Evolutionary conservation across 2,797 vertebrate genomes (phyloP).

Genomic region (Sphenodon punctatus): DNA sequence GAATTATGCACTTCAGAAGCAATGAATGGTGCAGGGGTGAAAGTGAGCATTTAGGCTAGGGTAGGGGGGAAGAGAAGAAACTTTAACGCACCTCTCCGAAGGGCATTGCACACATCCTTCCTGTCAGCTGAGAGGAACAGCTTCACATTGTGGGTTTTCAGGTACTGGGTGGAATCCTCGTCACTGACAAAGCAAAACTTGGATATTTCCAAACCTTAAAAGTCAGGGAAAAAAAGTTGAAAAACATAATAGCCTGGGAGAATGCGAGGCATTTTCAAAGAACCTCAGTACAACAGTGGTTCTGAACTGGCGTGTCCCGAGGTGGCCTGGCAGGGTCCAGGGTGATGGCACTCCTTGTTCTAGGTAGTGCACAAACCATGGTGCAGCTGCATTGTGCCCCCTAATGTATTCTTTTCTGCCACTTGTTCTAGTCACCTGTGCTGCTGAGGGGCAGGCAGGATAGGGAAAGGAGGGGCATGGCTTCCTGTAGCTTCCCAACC

Average conservation of each 20-base stretch:
- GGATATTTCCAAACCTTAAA: constrained; percentile 74
- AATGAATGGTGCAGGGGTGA: background rate
- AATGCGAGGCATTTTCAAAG: background rate
- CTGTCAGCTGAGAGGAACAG: constrained; percentile 76
- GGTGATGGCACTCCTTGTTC: too few relatives aligned
- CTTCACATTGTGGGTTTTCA: constrained; percentile 68
- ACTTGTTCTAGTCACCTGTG: too few relatives aligned
- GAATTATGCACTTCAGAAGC: background rate
- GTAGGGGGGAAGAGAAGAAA: background rate
- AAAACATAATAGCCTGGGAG: background rate
- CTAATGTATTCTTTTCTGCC: too few relatives aligned
- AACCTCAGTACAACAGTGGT: too few relatives aligned
- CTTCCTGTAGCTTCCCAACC: too few relatives aligned
- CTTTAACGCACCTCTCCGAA: constrained; percentile 67
- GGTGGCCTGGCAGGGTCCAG: too few relatives aligned
- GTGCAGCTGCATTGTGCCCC: too few relatives aligned
- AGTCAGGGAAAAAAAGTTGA: background rate
- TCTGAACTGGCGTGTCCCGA: too few relatives aligned
- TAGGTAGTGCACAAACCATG: too few relatives aligned
- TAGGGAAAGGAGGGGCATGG: too few relatives aligned
- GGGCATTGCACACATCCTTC: constrained; percentile 69
- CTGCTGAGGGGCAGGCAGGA: too few relatives aligned
- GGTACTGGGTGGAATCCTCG: constrained; percentile 66
- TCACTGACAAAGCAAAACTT: constrained; percentile 76
- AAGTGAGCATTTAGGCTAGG: background rate